phyloP scores from a whole-genome alignment of 2,113 vertebrate species.

The Rallus limicola region DNA sequence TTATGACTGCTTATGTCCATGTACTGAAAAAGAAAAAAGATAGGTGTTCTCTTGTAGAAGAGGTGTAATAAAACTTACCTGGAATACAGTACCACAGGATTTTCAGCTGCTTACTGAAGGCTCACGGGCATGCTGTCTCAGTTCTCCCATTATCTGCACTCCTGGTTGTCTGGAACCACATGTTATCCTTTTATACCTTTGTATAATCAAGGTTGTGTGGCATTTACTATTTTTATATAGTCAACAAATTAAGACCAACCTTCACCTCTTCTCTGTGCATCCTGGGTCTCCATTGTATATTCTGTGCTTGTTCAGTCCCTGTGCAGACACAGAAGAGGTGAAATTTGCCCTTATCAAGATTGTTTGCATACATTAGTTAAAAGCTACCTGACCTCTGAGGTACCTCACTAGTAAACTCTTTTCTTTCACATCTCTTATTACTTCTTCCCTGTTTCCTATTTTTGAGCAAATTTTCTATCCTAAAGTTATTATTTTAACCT shows the following conservation, averaged over 20 bases:
- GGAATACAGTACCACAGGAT: background rate
- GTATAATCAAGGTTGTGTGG: background rate
- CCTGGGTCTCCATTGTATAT: background rate
- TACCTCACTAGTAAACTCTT: background rate
- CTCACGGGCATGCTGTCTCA: background rate
- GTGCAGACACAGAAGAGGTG: background rate
- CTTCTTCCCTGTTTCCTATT: constrained; percentile 8
- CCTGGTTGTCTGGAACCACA: accelerated
- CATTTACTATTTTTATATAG: background rate
- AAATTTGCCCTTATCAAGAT: constrained; percentile 12
- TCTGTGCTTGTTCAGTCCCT: background rate
- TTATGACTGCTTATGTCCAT: background rate
- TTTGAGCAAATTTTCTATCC: constrained; percentile 31
- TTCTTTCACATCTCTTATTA: constrained; percentile 12
- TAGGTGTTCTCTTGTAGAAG: background rate
- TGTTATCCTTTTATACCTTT: background rate
- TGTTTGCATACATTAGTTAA: constrained; percentile 15
- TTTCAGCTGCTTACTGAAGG: background rate
- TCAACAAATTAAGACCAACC: background rate
- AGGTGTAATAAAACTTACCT: background rate
- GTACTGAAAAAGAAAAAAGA: background rate
- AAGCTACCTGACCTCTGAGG: constrained; percentile 19
- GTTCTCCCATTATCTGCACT: background rate
- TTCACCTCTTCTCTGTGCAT: background rate
- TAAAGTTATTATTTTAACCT: constrained; percentile 56